Conservation (phyloP, 2,888 invertebrate species). For the Slavum lentiscoides region DNA sequence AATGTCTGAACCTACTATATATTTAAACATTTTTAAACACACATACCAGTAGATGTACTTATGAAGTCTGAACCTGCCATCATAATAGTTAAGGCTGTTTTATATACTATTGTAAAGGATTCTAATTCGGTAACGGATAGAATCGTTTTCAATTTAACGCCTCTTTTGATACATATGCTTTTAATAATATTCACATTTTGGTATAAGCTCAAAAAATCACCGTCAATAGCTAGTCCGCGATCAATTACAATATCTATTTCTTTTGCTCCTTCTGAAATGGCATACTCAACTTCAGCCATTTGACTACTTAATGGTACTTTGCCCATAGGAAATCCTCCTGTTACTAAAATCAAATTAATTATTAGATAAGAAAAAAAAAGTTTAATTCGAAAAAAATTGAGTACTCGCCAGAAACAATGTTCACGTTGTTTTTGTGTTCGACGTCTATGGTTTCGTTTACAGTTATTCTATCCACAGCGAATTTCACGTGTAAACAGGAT, state of each 20-base stretch:
- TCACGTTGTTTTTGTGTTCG: no score
- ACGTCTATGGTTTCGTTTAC: no score
- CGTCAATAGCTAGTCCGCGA: conserved; percentile 60
- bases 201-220: conserved; percentile 63
- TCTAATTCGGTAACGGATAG: conserved; percentile 91
- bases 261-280: conserved; percentile 79
- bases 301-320: conserved; percentile 74
- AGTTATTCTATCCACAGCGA: no score
- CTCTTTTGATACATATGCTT: conserved; percentile 68
- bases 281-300: conserved; percentile 78
- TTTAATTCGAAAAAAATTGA: no score
- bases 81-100: conserved; percentile 87
- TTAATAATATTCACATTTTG: conserved; percentile 82
- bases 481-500: no score
- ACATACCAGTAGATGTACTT: conserved; percentile 88
- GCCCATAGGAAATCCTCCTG: neutral
- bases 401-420: no score
- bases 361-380: no score
- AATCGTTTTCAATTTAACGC: conserved; percentile 83
- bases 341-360: no score
- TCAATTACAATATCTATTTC: conserved; percentile 97
- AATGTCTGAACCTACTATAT: neutral
- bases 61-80: conserved; percentile 97
- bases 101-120: conserved; percentile 82
- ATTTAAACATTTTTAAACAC: neutral